Evolutionary conservation across 2,113 vertebrate genomes (phyloP), one percentile per base, ranked within the genome.

Genomic region (Oryzias curvinotus): DNA sequence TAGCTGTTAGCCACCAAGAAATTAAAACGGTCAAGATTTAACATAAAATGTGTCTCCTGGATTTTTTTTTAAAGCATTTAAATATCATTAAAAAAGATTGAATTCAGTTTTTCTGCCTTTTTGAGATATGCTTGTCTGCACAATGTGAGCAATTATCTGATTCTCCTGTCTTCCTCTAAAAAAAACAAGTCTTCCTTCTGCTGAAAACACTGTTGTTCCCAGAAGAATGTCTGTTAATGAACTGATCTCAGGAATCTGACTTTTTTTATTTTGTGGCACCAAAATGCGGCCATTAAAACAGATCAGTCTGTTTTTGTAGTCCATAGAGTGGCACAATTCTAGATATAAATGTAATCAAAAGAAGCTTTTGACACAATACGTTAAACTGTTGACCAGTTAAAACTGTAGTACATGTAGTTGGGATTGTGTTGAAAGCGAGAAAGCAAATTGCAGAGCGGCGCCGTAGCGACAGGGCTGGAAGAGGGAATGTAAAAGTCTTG

Each of bases 401-500:
- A 36, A 36, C 36, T 10, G 3, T 45, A 17, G 14, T 45, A 45
- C n/a, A n/a, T 3, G 45, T 3, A 5, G 5, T 5, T 5, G 14
- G 14, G 3, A 16, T 17, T 46, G 16, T 17, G 19, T 19, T n/a
- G 30, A 8, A 14, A 54, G 41, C 2, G 17, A 54, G n/a, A 43
- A 65, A 25, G 8, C 28, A n/a, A 56, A 43, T 49, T 56, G 41
- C 5, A 14, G 2, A 42, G 52, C 21, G 42, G 49, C 6, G 15
- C 28, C 52, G 6, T 59, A 58, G 49, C 57, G 14, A 23, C 58
- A 5, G 48, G 49, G 52, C 50, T 15, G 43, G 10, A n/a, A 47
- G 14, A 59, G 44, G 26, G 77, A 80, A 86, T 84, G 71, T 65
- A 80, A 84, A 86, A 54, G 69, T 43, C 41, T n/a, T 45, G 21